phyloP scores from a whole-genome alignment of 1,140 invertebrate species.

The Neuroterus valhalla region DNA sequence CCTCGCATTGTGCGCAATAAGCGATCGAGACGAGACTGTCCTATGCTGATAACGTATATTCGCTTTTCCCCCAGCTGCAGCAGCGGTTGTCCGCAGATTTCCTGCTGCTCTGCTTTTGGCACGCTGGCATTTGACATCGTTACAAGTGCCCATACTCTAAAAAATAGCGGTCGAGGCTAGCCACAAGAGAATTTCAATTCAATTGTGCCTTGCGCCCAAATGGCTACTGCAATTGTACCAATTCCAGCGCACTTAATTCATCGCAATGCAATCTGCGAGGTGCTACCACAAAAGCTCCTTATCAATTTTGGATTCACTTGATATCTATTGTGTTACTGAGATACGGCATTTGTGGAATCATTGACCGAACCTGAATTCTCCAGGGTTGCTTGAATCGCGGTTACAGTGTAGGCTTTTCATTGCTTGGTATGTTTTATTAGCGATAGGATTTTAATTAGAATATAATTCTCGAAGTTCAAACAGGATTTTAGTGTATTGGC shows the following conservation, averaged over 20 bases:
- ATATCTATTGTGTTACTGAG: too few species aligned
- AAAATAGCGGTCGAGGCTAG: slow-evolving; percentile 12
- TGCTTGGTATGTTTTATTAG: too few species aligned
- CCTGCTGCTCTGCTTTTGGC: slow-evolving; percentile 45
- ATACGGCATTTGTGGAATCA: too few species aligned
- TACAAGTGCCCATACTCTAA: slow-evolving; percentile 28
- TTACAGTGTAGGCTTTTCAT: too few species aligned
- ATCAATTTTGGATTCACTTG: too few species aligned
- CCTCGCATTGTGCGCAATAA: slow-evolving; percentile 45
- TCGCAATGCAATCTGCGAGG: not conserved
- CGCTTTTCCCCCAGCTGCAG: slow-evolving; percentile 48
- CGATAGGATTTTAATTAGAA: too few species aligned
- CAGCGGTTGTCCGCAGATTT: slow-evolving; percentile 44
- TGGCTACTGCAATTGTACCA: slow-evolving; percentile 6
- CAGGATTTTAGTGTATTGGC: too few species aligned
- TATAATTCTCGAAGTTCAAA: too few species aligned
- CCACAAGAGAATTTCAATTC: slow-evolving; percentile 30
- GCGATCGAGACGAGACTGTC: slow-evolving; percentile 48
- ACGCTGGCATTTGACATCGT: slow-evolving; percentile 45
- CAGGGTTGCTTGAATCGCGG: too few species aligned
- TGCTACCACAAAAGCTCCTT: not conserved
- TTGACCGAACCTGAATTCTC: too few species aligned
- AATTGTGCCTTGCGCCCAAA: slow-evolving; percentile 17
- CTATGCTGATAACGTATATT: slow-evolving; percentile 54
- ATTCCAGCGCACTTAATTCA: slow-evolving; percentile 1